These are phyloP conservation scores for Drosophila albomicans DNA, from an alignment of 1,140 invertebrate species.

Conservation along the genomic window DNA sequence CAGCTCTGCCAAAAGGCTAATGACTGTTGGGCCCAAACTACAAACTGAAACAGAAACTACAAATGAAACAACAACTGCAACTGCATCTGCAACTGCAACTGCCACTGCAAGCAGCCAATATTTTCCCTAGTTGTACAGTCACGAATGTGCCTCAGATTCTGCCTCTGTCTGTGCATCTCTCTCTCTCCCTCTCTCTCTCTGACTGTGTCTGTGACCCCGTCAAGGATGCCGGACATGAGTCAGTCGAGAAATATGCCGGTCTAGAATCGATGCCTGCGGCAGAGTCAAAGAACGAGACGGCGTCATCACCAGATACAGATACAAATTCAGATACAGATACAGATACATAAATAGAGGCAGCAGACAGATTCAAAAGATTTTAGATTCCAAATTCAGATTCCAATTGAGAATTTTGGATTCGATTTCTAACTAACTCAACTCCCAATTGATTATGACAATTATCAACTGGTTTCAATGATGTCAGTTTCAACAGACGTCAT, in stretches of 20 bases:
- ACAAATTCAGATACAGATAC: neutral
- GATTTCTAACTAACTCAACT: too few species aligned
- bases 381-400: too few species aligned
- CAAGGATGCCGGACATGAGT: slow-evolving; percentile 63
- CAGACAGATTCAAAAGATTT: too few species aligned
- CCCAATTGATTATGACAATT: too few species aligned
- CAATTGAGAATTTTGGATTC: too few species aligned
- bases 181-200: neutral
- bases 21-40: slow-evolving; percentile 58
- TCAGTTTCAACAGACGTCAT: too few species aligned
- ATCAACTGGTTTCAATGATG: too few species aligned
- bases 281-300: neutral
- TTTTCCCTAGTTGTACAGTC: slow-evolving; percentile 43
- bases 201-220: neutral
- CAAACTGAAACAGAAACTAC: neutral
- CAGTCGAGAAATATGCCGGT: slow-evolving; percentile 43
- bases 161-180: neutral
- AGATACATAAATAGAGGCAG: neutral
- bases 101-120: slow-evolving; percentile 6
- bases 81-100: too few species aligned
- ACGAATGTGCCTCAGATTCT: slow-evolving; percentile 18
- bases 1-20: slow-evolving; percentile 65
- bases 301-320: neutral
- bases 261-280: slow-evolving; percentile 5
- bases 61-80: neutral